Evolutionary conservation across 1,140 invertebrate genomes (phyloP).

Genomic region (Yoshiicerus persimilis): DNA sequence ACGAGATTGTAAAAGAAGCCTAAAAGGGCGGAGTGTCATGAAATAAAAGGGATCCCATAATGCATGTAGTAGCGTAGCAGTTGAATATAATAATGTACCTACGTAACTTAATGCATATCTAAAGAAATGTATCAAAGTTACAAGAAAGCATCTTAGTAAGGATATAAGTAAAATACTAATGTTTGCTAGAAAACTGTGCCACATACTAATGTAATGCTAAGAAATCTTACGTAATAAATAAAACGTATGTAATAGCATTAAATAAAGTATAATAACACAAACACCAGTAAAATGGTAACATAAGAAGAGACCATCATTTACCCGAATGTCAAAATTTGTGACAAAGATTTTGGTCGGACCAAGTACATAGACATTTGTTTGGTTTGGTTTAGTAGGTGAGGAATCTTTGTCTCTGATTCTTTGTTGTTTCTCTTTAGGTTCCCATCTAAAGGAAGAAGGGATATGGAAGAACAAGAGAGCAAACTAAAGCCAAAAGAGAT

Average conservation of each 20-base stretch:
- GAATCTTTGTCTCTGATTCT: conserved; percentile 16
- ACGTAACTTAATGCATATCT: background rate
- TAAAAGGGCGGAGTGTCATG: conserved; percentile 7
- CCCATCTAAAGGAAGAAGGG: background rate
- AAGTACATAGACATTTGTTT: background rate
- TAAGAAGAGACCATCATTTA: background rate
- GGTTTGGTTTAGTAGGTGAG: background rate
- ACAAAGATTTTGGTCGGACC: background rate
- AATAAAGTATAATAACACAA: background rate
- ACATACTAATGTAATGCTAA: background rate
- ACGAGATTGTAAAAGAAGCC: background rate
- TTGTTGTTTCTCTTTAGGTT: conserved; percentile 8
- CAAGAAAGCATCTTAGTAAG: background rate
- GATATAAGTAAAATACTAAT: background rate
- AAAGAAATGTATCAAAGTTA: background rate
- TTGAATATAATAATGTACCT: background rate
- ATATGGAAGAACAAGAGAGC: background rate
- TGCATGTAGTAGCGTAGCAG: background rate
- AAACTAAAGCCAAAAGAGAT: background rate
- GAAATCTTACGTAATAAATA: conserved; percentile 10
- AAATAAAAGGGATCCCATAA: background rate
- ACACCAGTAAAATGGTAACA: background rate
- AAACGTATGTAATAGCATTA: background rate
- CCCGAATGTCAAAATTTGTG: conserved; percentile 17
- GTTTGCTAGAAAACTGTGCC: background rate